Base-by-base conservation (phyloP, 1,140 invertebrate species). In the Neodiprion virginianus region DNA sequence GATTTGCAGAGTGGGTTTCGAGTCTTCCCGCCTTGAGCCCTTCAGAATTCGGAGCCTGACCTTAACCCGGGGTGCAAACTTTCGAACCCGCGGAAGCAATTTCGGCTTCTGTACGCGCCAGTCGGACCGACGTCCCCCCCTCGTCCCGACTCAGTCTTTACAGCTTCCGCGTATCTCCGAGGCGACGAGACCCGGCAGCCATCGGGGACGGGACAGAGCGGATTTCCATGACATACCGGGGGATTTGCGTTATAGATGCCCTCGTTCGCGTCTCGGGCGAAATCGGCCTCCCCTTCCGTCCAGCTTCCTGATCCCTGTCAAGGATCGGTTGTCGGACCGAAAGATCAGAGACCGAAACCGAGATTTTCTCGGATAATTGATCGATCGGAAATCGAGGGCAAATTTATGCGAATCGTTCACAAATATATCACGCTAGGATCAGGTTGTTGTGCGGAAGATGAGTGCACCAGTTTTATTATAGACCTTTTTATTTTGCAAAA, bases 151-250 rank as follows among this genome's bases (percentile, higher is more conserved):
- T 61, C n/a, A 7, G 53, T 61, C 53, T 61, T 61, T 8, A 61
- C n/a, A 61, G n/a, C 53, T 17, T 7, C 53, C 53, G 53, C 53
- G 53, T 61, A 12, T 17, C n/a, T 61, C 53, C n/a, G 11, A 61
- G 11, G 7, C n/a, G 53, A 61, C 53, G 53, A 61, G 53, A 17
- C n/a, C 53, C 53, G 8, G 53, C 53, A 61, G n/a, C 11, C 11
- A 61, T 61, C 53, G 53, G 53, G 53, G n/a, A 61, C 11, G 53
- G 53, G 53, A 61, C 53, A 61, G 53, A 61, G 53, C 53, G 53
- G 53, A 61, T 61, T 61, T 61, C 53, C 53, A 61, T 61, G 53
- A 61, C 53, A 61, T 61, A 61, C 53, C 53, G 53, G n/a, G 53
- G 53, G 53, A 61, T 61, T 61, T 61, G 53, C 53, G 53, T 61